Evolutionary conservation across 2,797 vertebrate genomes (phyloP).

Genomic region (Melanotaenia trifasciata): DNA sequence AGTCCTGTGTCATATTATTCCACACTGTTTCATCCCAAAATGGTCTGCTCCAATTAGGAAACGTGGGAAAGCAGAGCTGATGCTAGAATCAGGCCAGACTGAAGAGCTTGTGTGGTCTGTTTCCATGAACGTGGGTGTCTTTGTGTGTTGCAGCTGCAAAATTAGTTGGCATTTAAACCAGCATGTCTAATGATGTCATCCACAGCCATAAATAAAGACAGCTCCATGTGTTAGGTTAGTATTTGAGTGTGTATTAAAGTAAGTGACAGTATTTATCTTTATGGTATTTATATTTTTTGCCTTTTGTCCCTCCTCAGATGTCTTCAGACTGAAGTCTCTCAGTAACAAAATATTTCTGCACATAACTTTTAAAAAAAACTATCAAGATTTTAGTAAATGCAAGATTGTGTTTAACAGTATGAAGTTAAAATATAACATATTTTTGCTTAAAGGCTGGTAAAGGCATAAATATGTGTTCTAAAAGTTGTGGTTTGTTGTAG

Average conservation of each 20-base stretch:
- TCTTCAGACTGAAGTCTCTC: not conserved
- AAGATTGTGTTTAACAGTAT: not conserved
- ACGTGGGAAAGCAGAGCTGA: conserved; percentile 69
- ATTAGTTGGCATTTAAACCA: conserved; percentile 36
- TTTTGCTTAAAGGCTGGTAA: conserved; percentile 1
- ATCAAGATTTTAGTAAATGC: too few relatives aligned
- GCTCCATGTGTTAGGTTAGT: conserved; percentile 23
- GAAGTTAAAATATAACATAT: conserved; percentile 10
- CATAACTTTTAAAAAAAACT: too few relatives aligned
- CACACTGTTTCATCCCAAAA: conserved; percentile 49
- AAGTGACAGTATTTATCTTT: too few relatives aligned
- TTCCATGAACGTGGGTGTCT: conserved; percentile 15
- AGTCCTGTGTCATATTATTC: conserved; percentile 51
- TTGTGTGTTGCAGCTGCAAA: conserved; percentile 55
- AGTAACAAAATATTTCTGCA: too few relatives aligned
- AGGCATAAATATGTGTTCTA: not conserved
- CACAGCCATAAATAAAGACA: conserved; percentile 39
- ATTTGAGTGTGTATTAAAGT: conserved; percentile 13
- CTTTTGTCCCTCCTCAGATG: too few relatives aligned
- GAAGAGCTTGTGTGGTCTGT: conserved; percentile 39
- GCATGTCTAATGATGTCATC: conserved; percentile 58
- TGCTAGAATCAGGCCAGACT: conserved; percentile 45
- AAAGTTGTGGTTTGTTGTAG: conserved; percentile 16
- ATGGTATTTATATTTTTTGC: not conserved
- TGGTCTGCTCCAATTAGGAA: conserved; percentile 56